Percentiles rank a stretch among this genome's conserved stretches.
These are phyloP conservation scores for Eupsilia transversa DNA, from an alignment of 2,888 invertebrate genomes.

Conservation along the genomic window DNA sequence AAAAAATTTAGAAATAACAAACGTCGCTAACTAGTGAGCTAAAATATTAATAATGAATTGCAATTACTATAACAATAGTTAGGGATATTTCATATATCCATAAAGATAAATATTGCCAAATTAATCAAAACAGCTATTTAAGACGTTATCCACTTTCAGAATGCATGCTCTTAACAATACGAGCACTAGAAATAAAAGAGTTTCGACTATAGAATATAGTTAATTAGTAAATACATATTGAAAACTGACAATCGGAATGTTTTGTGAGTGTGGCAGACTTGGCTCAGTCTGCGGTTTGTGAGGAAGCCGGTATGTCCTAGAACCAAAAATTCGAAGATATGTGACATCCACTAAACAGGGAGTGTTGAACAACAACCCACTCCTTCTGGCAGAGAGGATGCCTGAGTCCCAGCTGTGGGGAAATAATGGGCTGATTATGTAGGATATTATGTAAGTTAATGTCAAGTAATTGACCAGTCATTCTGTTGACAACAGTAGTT, in stretches of 20 bases:
- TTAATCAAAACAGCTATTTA: no score
- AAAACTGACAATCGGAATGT: neutral
- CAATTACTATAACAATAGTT: no score
- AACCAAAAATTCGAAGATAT: neutral
- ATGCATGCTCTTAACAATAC: no score
- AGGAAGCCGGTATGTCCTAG: neutral
- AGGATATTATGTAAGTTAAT: neutral
- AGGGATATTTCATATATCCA: no score
- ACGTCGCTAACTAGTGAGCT: no score
- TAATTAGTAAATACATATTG: neutral
- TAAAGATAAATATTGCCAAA: no score
- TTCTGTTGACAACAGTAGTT: constrained; percentile 22
- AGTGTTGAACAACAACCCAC: neutral
- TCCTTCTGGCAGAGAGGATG: neutral
- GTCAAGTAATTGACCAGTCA: constrained; percentile 10
- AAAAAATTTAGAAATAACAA: no score
- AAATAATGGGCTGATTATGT: no score
- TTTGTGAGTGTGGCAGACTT: neutral
- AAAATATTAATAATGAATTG: no score
- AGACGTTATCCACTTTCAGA: no score
- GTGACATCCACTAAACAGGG: no score
- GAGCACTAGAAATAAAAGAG: neutral
- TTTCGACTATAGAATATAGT: neutral
- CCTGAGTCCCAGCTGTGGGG: no score
- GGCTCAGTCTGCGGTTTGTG: neutral